Percentiles rank a stretch among this genome's conserved stretches.
phyloP scores from a whole-genome alignment of 2,797 vertebrate species.

The Lepilemur ruficaudatus region DNA sequence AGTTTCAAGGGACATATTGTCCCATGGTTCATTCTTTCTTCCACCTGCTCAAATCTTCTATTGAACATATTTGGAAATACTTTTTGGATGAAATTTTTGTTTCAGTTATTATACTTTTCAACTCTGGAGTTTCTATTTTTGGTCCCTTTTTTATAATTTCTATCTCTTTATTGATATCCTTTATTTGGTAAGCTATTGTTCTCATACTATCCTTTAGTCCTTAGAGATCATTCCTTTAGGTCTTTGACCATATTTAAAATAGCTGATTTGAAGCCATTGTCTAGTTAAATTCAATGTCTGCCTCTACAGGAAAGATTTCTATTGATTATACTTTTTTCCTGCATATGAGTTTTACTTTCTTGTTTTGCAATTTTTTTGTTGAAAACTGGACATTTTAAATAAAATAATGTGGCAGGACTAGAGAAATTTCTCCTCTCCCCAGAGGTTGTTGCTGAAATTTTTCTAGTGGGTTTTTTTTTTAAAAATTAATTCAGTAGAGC shows the following conservation, averaged over 20 bases:
- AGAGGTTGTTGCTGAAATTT: background rate
- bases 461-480: background rate
- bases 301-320: background rate
- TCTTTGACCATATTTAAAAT: background rate
- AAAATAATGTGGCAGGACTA: background rate
- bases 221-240: background rate
- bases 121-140: background rate
- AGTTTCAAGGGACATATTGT: background rate
- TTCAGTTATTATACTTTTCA: background rate
- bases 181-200: background rate
- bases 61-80: background rate
- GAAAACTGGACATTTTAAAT: background rate
- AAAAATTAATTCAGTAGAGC: background rate
- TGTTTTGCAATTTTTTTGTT: background rate
- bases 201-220: background rate
- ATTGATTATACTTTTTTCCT: background rate
- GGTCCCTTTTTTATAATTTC: background rate
- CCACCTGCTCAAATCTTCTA: background rate
- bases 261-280: background rate
- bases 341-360: background rate
- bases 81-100: background rate
- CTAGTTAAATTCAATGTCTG: background rate
- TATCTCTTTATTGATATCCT: background rate
- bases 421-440: background rate
- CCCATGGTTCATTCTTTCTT: background rate